Percentiles rank a stretch among this genome's conserved stretches.
These are phyloP conservation scores for Liasis olivaceus DNA, from an alignment of 2,797 vertebrate species.

Conservation along the genomic window DNA sequence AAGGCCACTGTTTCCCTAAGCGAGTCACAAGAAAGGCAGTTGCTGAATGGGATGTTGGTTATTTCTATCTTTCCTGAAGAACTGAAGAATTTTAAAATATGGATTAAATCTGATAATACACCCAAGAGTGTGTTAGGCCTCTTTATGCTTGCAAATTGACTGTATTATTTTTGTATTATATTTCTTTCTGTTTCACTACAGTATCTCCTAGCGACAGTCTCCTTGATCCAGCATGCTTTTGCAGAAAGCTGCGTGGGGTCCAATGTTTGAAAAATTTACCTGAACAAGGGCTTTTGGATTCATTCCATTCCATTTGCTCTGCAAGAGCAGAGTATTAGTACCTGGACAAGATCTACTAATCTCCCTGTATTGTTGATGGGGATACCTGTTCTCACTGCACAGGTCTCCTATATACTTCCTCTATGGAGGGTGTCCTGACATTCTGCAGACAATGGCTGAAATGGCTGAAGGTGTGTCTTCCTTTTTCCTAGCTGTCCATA, in stretches of 20 bases:
- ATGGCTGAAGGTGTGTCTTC: not conserved
- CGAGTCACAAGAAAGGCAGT: slow-evolving; percentile 19
- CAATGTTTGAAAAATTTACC: not conserved
- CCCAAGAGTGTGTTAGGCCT: not conserved
- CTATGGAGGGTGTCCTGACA: not conserved
- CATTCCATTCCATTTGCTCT: not conserved
- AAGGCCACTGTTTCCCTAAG: slow-evolving; percentile 53
- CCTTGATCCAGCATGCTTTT: not conserved
- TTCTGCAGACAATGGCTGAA: not conserved
- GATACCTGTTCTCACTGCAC: not conserved
- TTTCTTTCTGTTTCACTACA: slow-evolving; percentile 14
- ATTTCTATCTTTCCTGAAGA: not conserved
- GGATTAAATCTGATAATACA: not conserved
- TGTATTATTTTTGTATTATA: not conserved
- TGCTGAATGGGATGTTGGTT: slow-evolving; percentile 3
- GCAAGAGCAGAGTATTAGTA: not conserved
- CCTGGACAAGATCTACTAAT: not conserved
- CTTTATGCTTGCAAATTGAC: not conserved
- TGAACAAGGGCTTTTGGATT: not conserved
- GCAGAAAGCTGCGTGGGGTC: not conserved
- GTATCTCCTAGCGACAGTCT: not conserved
- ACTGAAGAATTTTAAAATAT: not conserved
- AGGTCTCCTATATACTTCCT: not conserved
- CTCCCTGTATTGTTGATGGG: no score
- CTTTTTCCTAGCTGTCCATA: not conserved